Evolutionary conservation across 2,797 vertebrate genomes (phyloP), one percentile per base, ranked within the genome.

Genomic region (Fundulus diaphanus): DNA sequence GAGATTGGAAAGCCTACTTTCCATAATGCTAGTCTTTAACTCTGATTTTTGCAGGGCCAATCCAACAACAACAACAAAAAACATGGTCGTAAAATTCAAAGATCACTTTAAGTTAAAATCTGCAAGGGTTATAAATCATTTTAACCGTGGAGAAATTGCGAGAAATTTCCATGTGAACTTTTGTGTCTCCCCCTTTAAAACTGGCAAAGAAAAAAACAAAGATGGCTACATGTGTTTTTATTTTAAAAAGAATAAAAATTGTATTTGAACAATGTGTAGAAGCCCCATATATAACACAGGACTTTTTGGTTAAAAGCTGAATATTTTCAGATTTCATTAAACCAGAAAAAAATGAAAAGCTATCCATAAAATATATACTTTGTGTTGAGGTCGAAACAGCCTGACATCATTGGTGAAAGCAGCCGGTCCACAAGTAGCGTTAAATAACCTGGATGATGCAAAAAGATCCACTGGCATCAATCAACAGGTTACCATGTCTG

Each of bases 391-490:
- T 24, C 51, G 78, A 67, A n/a, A 1, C 33, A 71, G 73, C n/a
- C 12, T 16, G 15, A 37, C 61, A n/a, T 70, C 66, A 72, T 72
- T 22, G 73, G 74, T 42, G 65, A 42, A 51, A 68, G 40, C 68
- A 59, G 63, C 7, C n/a, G 72, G 66, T 76, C 84, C 77, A 79
- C 88, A 79, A 86, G 77, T 73, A 77, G 84, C 85, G 83, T 85
- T 24, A 83, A 80, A 87, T 70, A 48, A 66, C 22, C 22, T 2
- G 12, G 70, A 84, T 84, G 59, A 86, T 24, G 56, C 63, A 2
- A 16, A 81, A 70, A 63, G 68, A 33, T 35, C 72, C 29, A 8
- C 44, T 48, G 12, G 73, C 33, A 76, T 75, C 70, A 68, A 57
- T 81, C 35, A 85, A 29, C 3, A 5, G 61, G 65, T 61, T 74